phyloP scores from a whole-genome alignment of 2,113 vertebrate genomes.

The Astatoreochromis straeleni region DNA sequence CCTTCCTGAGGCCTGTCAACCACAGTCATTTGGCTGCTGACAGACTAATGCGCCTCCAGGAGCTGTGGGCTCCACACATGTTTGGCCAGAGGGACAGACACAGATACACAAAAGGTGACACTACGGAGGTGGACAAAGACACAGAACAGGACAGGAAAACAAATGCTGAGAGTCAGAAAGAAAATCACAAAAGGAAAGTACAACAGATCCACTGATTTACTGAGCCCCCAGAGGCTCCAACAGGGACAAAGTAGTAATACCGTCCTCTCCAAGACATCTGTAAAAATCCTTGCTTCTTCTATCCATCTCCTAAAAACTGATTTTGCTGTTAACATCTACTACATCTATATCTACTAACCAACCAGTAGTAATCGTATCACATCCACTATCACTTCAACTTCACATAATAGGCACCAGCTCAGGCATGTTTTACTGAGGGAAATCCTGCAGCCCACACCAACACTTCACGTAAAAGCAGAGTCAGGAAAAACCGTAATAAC shows the following conservation, averaged over 20 bases:
- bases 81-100: neutral
- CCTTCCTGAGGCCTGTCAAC: conserved; percentile 57
- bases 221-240: neutral
- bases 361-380: neutral
- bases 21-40: conserved; percentile 30
- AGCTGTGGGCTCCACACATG: neutral
- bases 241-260: neutral
- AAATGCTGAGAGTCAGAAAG: neutral
- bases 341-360: neutral
- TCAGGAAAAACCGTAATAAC: neutral
- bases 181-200: neutral
- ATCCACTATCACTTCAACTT: neutral
- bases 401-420: neutral
- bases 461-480: neutral
- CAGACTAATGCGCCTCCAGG: conserved; percentile 36
- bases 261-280: neutral
- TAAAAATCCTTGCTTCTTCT: neutral
- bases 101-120: neutral
- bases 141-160: neutral
- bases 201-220: neutral
- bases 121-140: neutral
- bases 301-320: too few species aligned
- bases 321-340: neutral
- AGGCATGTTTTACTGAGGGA: neutral
- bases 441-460: neutral